Base-by-base conservation (phyloP, 2,888 invertebrate genomes). In the Sphaerophoria rueppellii region DNA sequence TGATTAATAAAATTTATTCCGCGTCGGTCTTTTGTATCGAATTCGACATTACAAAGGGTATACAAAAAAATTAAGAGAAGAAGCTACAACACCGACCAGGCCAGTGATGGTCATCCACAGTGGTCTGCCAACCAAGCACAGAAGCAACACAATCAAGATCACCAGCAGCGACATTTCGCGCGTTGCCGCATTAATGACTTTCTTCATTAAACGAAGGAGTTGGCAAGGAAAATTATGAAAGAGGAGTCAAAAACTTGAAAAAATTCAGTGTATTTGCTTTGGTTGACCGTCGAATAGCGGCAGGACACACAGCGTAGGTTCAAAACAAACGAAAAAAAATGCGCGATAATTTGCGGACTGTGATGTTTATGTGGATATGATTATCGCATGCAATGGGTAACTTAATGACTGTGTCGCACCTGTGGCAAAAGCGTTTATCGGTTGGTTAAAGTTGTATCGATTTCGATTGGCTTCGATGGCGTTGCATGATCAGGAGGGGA, bases 1-100 rank as follows among this genome's bases (percentile, higher is more conserved):
- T 89, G 90, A 90, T 91, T 91, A 90, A 91, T 91, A 91, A 91
- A 91, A 91, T 91, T 91, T 91, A 89, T 85, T 81, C 73, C 63
- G 61, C 58, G 71, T 72, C 79, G 79, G 83, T 34, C 71, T 71
- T 79, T 75, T 79, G 72, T 75, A 67, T 67, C 40, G 67, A 67
- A 54, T 34, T 12, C n/a, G 3, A n/a, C n/a, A 57, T 12, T 40
- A 40, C 6, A 40, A 40, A 40, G 11, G 34, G 34, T n/a, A 16
- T 48, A 50, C 14, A 50, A 50, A 50, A 16, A 16, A 50, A 46
- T 4, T 3, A 14, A 48, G 32, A n/a, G 7, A 24, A 43, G 43
- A 60, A 43, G 40, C 9, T 37, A 67, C 65, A 65, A 11, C 37
- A 54, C 9, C 52, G 35, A 52, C 55, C 35, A 50, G 34, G 63